phyloP scores from a whole-genome alignment of 2,113 vertebrate genomes.

The Megalops atlanticus region DNA sequence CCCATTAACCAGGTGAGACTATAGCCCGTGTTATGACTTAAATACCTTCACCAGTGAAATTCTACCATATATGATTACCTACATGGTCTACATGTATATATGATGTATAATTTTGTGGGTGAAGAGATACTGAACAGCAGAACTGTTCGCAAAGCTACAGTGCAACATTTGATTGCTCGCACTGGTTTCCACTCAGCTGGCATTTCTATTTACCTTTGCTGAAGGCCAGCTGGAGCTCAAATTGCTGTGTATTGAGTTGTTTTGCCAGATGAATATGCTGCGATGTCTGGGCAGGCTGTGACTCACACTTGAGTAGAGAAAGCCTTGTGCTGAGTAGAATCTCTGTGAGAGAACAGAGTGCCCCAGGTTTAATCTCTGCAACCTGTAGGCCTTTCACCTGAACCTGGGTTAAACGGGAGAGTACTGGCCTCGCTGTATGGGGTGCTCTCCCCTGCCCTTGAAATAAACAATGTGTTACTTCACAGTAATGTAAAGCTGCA shows the following conservation, averaged over 20 bases:
- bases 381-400: neutral
- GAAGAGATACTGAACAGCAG: too few species aligned
- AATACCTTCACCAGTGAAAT: neutral
- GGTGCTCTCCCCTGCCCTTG: too few species aligned
- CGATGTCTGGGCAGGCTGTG: neutral
- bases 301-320: neutral
- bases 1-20: neutral
- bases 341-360: neutral
- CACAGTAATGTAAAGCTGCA: neutral
- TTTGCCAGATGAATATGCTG: constrained; percentile 5
- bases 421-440: neutral
- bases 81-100: too few species aligned
- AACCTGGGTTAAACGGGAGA: neutral
- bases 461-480: too few species aligned
- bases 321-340: too few species aligned
- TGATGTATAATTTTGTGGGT: too few species aligned
- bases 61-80: too few species aligned
- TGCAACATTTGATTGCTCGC: too few species aligned
- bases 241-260: neutral
- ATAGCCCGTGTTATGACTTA: neutral
- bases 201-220: neutral
- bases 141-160: neutral
- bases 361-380: neutral
- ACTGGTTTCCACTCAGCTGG: neutral
- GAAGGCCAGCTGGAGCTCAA: neutral